Conservation (phyloP, 2,113 vertebrate genomes). For the Sminthopsis crassicaudata region DNA sequence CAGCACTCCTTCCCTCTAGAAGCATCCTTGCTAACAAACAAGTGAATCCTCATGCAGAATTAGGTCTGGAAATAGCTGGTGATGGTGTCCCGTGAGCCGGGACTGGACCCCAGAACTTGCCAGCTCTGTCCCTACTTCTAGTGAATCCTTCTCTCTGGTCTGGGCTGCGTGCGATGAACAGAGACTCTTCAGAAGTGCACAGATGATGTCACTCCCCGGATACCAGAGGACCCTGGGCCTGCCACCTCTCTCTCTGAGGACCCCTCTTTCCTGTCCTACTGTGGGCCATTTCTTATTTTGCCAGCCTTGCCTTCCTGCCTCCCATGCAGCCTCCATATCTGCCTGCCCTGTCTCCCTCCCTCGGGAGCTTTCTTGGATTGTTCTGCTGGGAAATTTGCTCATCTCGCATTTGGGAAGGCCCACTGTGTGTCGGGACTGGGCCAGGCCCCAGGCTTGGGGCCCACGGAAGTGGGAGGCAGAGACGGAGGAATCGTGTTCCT, state of each 20-base stretch:
- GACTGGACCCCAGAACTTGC: not conserved
- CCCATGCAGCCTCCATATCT: not conserved
- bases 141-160: not conserved
- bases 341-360: not conserved
- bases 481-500: no score
- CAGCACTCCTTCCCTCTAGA: not conserved
- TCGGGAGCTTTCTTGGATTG: not conserved
- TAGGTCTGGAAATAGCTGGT: not conserved
- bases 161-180: not conserved
- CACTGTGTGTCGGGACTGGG: no score
- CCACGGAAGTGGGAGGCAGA: no score
- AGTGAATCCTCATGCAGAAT: not conserved
- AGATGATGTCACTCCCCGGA: not conserved
- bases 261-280: no score
- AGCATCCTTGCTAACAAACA: not conserved
- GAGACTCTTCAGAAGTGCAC: accelerated
- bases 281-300: no score
- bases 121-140: not conserved
- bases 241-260: no score
- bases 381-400: no score
- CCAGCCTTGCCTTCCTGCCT: not conserved
- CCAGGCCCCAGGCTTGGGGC: no score
- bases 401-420: not conserved
- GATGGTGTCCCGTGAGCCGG: not conserved
- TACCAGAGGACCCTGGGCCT: not conserved